Evolutionary conservation across 2,888 invertebrate genomes (phyloP).

Genomic region (Caenorhabditis sp.): DNA sequence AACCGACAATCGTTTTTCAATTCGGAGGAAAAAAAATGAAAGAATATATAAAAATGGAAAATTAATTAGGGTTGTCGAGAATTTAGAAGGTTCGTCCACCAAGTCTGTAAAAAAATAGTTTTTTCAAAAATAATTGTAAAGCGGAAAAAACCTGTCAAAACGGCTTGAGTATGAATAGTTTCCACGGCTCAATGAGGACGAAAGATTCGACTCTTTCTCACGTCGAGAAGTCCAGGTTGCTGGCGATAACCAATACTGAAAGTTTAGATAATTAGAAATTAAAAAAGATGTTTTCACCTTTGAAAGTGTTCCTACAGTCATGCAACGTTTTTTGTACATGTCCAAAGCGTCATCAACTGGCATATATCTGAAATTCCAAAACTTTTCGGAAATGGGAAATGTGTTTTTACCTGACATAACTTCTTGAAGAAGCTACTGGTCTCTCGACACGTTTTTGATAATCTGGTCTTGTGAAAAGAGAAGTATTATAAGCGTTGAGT

Average conservation of each 20-base stretch:
- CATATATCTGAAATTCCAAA: conserved; percentile 59
- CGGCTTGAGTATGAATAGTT: conserved; percentile 56
- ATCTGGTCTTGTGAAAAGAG: conserved; percentile 61
- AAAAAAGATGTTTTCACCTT: conserved; percentile 44
- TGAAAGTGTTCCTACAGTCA: conserved; percentile 69
- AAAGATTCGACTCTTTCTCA: conserved; percentile 63
- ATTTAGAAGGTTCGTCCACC: conserved; percentile 37
- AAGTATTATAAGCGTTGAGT: conserved; percentile 66
- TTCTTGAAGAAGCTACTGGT: conserved; percentile 60
- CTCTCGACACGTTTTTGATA: conserved; percentile 55
- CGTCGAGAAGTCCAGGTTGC: conserved; percentile 64
- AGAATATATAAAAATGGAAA: neutral
- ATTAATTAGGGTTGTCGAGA: neutral
- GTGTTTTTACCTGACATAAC: conserved; percentile 55
- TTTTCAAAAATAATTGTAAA: neutral
- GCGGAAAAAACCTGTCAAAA: conserved; percentile 34
- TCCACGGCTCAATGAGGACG: conserved; percentile 51
- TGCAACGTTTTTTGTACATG: conserved; percentile 70
- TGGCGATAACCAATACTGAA: conserved; percentile 68
- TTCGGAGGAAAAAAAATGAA: neutral
- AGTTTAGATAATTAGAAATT: neutral
- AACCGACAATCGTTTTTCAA: neutral
- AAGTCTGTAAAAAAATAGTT: conserved; percentile 24
- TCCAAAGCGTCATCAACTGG: conserved; percentile 69
- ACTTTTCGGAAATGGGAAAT: neutral